Conservation (phyloP, 1,140 invertebrate genomes). For the Drosophila eugracilis region DNA sequence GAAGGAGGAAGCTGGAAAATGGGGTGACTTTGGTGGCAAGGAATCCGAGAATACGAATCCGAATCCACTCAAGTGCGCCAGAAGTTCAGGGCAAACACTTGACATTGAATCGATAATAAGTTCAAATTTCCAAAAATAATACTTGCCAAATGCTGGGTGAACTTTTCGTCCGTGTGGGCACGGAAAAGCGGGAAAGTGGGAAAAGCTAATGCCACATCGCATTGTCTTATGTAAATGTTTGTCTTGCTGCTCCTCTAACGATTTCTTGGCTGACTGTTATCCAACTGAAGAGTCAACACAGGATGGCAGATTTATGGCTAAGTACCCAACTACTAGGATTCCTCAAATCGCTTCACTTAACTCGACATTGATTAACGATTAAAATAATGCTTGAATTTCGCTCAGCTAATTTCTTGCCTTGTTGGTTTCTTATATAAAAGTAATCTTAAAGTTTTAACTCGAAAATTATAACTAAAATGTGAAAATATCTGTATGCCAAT, state of each 20-base stretch:
- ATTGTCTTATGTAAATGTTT: constrained; percentile 57
- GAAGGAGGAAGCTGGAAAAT: constrained; percentile 52
- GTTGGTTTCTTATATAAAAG: too few species aligned
- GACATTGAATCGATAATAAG: constrained; percentile 79
- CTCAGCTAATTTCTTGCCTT: too few species aligned
- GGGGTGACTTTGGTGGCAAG: constrained; percentile 44
- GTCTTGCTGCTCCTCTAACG: constrained; percentile 15
- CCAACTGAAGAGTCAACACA: constrained; percentile 13
- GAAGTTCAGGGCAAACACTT: constrained; percentile 69
- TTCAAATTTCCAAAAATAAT: constrained; percentile 63
- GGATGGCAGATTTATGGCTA: constrained; percentile 28
- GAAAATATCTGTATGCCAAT: too few species aligned
- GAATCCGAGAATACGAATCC: constrained; percentile 16
- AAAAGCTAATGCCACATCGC: constrained; percentile 28
- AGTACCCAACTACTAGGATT: background rate
- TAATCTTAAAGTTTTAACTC: too few species aligned
- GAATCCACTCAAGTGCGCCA: constrained; percentile 26
- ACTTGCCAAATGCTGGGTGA: constrained; percentile 35
- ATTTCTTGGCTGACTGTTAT: constrained; percentile 8
- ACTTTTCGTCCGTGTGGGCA: constrained; percentile 2
- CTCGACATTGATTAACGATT: background rate
- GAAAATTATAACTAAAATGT: too few species aligned
- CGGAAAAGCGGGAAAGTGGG: too few species aligned
- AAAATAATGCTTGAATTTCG: background rate
- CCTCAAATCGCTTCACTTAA: background rate